Percentiles rank a stretch among this genome's conserved stretches.
These are phyloP conservation scores for Euzetes globulus DNA, from an alignment of 2,888 invertebrate genomes.

Conservation along the genomic window DNA sequence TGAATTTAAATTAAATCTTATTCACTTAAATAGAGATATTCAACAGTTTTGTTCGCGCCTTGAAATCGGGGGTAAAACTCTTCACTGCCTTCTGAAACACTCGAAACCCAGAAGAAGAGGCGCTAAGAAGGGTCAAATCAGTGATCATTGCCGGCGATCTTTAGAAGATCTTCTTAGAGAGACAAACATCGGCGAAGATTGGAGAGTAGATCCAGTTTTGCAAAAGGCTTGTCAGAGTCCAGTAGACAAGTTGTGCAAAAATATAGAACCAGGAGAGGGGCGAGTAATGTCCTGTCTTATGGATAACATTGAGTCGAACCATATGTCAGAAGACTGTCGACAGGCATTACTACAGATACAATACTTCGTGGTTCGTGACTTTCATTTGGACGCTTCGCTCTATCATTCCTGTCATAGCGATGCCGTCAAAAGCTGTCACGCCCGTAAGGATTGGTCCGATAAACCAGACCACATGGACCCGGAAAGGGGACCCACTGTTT, in stretches of 20 bases:
- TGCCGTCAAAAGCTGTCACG: constrained; percentile 72
- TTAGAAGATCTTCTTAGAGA: constrained; percentile 72
- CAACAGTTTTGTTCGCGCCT: constrained; percentile 59
- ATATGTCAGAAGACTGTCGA: constrained; percentile 84
- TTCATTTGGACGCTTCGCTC: constrained; percentile 75
- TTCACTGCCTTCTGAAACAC: constrained; percentile 91
- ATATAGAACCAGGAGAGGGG: constrained; percentile 50
- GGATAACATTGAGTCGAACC: constrained; percentile 73
- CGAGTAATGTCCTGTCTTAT: constrained; percentile 84
- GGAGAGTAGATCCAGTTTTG: constrained; percentile 85
- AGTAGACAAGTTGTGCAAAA: constrained; percentile 67
- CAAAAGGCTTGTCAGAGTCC: constrained; percentile 77
- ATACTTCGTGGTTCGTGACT: constrained; percentile 92
- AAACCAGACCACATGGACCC: constrained; percentile 59
- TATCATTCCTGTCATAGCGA: constrained; percentile 81
- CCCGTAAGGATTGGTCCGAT: constrained; percentile 67
- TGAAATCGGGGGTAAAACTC: constrained; percentile 75
- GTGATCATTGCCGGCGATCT: constrained; percentile 64
- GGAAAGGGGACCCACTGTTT: constrained; percentile 69
- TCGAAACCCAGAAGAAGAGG: constrained; percentile 52
- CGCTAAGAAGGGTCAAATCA: constrained; percentile 52
- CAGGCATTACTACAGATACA: constrained; percentile 87
- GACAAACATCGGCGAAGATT: constrained; percentile 88
- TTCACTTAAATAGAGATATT: constrained; percentile 56
- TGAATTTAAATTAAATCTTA: neutral